These are phyloP conservation scores for Molossus molossus DNA, from an alignment of 2,797 vertebrate genomes.

Conservation along the genomic window DNA sequence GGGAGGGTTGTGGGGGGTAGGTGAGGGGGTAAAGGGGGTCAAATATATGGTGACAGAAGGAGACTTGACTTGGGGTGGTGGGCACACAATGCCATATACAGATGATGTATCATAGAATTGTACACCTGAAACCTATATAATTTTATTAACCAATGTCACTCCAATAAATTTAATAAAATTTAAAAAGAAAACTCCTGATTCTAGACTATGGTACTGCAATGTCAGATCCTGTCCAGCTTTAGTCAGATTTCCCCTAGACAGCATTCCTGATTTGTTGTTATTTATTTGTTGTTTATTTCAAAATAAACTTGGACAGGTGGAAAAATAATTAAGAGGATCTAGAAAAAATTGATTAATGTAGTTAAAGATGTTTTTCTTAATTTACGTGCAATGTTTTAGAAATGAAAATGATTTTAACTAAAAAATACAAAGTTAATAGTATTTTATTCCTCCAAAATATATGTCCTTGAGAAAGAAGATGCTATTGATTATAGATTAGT, in stretches of 20 bases:
- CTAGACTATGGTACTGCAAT: background rate
- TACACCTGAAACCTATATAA: background rate
- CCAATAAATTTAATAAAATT: too few relatives aligned
- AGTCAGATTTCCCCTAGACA: background rate
- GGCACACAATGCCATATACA: background rate
- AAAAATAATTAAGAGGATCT: background rate
- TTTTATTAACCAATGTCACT: background rate
- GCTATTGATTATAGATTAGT: background rate
- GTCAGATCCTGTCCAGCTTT: background rate
- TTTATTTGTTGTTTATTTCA: background rate
- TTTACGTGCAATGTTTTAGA: background rate
- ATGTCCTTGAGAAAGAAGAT: background rate
- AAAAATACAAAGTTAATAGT: background rate
- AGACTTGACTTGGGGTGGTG: background rate
- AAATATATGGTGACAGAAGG: background rate
- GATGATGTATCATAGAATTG: background rate
- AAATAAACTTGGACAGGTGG: background rate
- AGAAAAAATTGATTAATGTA: background rate
- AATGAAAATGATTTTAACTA: background rate
- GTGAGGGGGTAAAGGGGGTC: background rate
- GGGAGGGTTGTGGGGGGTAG: background rate
- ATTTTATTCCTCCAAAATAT: background rate
- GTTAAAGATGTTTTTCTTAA: background rate
- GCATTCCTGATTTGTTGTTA: background rate
- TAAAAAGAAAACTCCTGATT: background rate